Evolutionary conservation across 2,888 invertebrate genomes (phyloP).

Genomic region (Ormyrus thymus): DNA sequence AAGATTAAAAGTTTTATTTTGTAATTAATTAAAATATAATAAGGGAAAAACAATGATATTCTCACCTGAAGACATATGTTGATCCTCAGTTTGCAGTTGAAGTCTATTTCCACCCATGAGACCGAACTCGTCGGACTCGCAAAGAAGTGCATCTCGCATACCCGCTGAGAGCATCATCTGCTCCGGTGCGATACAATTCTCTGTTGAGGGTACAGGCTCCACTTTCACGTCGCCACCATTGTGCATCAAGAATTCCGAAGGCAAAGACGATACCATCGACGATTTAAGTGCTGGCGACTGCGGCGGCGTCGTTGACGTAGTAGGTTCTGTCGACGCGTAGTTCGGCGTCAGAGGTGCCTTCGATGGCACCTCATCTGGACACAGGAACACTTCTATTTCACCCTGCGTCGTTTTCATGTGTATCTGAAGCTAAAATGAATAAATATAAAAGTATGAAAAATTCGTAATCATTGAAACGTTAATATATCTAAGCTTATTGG

Average conservation of each 20-base stretch:
- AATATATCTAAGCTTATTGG: no score
- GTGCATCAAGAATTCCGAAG: conserved; percentile 54
- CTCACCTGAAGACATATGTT: conserved; percentile 75
- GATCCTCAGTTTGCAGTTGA: conserved; percentile 85
- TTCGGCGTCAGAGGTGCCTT: conserved; percentile 63
- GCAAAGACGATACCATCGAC: conserved; percentile 43
- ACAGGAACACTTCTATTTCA: conserved; percentile 96
- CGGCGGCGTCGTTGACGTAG: conserved; percentile 53
- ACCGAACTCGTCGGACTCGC: conserved; percentile 86
- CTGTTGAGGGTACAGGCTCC: conserved; percentile 64
- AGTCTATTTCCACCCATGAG: conserved; percentile 83
- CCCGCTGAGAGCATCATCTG: conserved; percentile 66
- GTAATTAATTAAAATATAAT: no score
- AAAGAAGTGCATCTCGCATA: conserved; percentile 83
- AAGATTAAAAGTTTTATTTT: no score
- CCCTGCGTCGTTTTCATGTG: conserved; percentile 92
- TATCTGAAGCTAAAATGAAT: conserved; percentile 82
- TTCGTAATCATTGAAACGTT: no score
- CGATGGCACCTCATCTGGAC: conserved; percentile 82
- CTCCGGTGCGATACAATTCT: conserved; percentile 54
- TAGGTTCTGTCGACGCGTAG: conserved; percentile 60
- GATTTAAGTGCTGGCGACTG: conserved; percentile 41
- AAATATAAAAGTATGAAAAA: neutral
- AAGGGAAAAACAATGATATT: no score
- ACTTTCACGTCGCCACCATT: conserved; percentile 59